Evolutionary conservation across 2,797 vertebrate genomes (phyloP).

Genomic region (Parauchenoglanis punctatus): DNA sequence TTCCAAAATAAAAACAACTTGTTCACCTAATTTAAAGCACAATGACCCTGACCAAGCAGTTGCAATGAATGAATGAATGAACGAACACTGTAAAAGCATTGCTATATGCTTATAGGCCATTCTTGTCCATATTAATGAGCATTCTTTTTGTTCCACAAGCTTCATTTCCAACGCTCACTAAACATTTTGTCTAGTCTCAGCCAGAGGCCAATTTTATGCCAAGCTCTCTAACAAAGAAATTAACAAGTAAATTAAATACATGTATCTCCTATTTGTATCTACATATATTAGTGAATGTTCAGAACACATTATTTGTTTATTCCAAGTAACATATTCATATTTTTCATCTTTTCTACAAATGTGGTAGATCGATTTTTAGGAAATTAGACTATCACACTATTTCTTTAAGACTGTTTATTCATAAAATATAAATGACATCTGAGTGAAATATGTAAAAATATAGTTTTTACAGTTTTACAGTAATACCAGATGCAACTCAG

Average conservation of each 20-base stretch:
- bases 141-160: not conserved
- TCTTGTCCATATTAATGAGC: not conserved
- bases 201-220: too few species aligned
- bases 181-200: not conserved
- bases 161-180: not conserved
- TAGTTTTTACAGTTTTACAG: not conserved
- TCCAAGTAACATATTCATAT: too few species aligned
- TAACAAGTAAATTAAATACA: not conserved
- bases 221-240: not conserved
- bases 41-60: not conserved
- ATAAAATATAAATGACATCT: not conserved
- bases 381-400: not conserved
- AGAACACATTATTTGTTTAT: not conserved
- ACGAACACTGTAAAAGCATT: not conserved
- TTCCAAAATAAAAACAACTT: too few species aligned
- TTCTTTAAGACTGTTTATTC: not conserved
- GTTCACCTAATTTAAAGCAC: not conserved
- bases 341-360: not conserved
- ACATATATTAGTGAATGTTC: not conserved
- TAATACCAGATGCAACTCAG: conserved; percentile 4
- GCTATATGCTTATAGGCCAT: not conserved
- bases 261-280: not conserved
- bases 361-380: not conserved
- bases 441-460: not conserved
- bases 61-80: not conserved